These are phyloP conservation scores for Stichopus horrens DNA, from an alignment of 53 echinoderm and acorn worm species.

Conservation along the genomic window DNA sequence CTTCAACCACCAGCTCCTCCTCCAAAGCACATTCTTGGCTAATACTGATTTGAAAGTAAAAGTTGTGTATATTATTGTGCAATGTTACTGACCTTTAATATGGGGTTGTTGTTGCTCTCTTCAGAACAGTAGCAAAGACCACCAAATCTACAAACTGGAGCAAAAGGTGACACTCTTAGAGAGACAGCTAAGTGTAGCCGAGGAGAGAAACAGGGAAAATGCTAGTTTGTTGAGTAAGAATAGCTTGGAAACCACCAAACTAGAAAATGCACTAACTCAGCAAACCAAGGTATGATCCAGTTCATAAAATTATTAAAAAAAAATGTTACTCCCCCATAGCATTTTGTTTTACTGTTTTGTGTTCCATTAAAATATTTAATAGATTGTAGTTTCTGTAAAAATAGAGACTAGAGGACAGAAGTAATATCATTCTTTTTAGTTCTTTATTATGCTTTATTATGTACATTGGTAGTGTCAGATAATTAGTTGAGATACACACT, in stretches of 20 bases:
- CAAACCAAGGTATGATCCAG: constrained; percentile 75
- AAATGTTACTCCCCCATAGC: background rate
- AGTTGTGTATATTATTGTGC: background rate
- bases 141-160: constrained; percentile 70
- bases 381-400: too few relatives aligned
- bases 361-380: too few relatives aligned
- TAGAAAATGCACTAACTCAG: constrained; percentile 88
- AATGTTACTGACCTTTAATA: background rate
- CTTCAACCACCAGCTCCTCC: too few relatives aligned
- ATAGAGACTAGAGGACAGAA: too few relatives aligned
- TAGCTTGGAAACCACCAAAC: constrained; percentile 68
- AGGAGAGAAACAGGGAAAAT: constrained; percentile 83
- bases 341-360: too few relatives aligned
- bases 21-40: too few relatives aligned
- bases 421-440: too few relatives aligned
- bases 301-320: background rate
- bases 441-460: too few relatives aligned
- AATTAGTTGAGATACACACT: too few relatives aligned
- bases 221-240: constrained; percentile 73
- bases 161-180: constrained; percentile 82
- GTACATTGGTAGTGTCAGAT: too few relatives aligned
- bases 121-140: constrained; percentile 69
- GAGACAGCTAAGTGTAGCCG: constrained; percentile 83
- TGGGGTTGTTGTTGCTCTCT: background rate
- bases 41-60: too few relatives aligned